Base-by-base conservation (phyloP, 1,140 invertebrate genomes). In the Danaus melanippus region DNA sequence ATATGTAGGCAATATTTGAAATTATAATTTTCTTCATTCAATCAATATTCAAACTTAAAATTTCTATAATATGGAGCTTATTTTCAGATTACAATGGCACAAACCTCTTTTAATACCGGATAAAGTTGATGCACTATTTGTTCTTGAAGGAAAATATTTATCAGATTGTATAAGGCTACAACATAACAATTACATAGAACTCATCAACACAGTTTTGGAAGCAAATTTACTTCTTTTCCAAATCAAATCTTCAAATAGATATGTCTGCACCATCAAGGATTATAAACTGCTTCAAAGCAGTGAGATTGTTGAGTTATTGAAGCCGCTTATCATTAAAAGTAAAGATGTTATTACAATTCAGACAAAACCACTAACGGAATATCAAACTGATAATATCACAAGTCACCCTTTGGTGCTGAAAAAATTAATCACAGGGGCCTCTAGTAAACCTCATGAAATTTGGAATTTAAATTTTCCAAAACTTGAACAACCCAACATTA, bases 401-500 rank as follows among this genome's bases (percentile, higher is more conserved):
- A 51, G 32, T 17, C 46, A 69, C 17, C 60, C 72, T 1, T 74
- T 70, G 56, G 32, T 83, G 10, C 56, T 83, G 8, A 74, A 74
- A 60, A 65, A 66, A 51, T 45, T 84, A 44, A 60, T 41, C 17
- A 77, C 83, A 32, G 21, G 2, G 21, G 21, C 21, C 50, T 67
- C 66, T 10, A 66, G 41, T 42, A 15, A 15, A 50, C 45, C 46
- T 46, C 46, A 21, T 9, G 64, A 56, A 42, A 45, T 21, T 32
- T 12, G 55, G 12, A 54, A 57, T 11, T 64, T 70, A 15, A 56
- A 64, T 21, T 74, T 69, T 60, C 60, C 64, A 46, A 74, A 67
- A 51, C 57, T 86, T 47, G 83, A 86, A 51, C 83, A 86, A 50
- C 83, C 83, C 47, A 86, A 86, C 62, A 81, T 86, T 42, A 66